phyloP scores from a whole-genome alignment of 2,113 vertebrate genomes.

The Hemichromis elongatus region DNA sequence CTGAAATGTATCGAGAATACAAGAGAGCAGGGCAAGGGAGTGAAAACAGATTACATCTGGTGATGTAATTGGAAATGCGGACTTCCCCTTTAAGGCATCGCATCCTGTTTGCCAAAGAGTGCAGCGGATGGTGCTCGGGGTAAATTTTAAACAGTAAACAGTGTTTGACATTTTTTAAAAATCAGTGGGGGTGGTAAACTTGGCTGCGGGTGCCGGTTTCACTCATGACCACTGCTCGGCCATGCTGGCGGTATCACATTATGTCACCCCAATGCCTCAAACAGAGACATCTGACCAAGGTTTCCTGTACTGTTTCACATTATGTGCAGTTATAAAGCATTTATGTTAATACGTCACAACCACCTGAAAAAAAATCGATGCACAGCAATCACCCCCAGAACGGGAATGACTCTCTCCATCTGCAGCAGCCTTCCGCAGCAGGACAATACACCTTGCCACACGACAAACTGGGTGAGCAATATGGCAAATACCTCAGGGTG shows the following conservation, averaged over 20 bases:
- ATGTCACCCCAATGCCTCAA: background rate
- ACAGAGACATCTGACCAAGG: background rate
- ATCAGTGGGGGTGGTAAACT: background rate
- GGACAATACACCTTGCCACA: background rate
- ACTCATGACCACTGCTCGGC: background rate
- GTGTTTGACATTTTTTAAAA: background rate
- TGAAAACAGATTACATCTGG: background rate
- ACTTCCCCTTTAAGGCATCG: conserved; percentile 1
- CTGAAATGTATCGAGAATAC: background rate
- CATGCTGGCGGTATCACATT: background rate
- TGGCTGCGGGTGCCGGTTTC: background rate
- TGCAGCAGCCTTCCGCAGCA: background rate
- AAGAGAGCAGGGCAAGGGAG: background rate
- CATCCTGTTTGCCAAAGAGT: conserved; percentile 17
- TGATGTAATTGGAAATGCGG: background rate
- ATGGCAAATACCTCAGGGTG: background rate
- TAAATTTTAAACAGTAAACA: background rate
- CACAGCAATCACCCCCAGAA: background rate
- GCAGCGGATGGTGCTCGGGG: background rate
- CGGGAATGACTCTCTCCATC: background rate
- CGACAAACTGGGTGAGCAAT: background rate
- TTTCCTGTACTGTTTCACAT: background rate
- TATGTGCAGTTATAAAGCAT: background rate
- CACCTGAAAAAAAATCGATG: background rate
- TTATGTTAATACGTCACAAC: background rate